Conservation (phyloP, 2,797 vertebrate species). For the Octomys mimax region DNA sequence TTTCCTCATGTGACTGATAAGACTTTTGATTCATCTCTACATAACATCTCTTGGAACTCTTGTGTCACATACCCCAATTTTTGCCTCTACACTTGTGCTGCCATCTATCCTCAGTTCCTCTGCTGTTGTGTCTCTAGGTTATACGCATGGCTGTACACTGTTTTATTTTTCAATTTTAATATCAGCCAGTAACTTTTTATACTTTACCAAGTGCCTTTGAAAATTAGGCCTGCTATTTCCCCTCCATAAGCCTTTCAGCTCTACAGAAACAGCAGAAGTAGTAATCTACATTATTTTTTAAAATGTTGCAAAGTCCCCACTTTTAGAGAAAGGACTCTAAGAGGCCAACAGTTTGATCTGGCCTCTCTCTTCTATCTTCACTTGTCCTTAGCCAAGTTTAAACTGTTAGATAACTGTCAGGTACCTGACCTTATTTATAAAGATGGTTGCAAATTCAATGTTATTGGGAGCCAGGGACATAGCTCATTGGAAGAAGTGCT, state of each 20-base stretch:
- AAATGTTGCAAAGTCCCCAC: background rate
- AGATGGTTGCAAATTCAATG: background rate
- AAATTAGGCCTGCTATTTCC: background rate
- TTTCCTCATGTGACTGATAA: background rate
- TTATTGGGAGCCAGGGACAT: no score
- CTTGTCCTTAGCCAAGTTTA: background rate
- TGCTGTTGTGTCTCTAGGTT: background rate
- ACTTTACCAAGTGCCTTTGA: background rate
- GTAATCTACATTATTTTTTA: background rate
- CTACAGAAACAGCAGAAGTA: background rate
- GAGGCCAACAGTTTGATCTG: background rate
- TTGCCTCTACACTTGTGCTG: background rate
- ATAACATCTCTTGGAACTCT: background rate
- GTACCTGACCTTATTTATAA: background rate
- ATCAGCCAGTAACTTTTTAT: background rate
- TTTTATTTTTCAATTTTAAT: conserved; percentile 31
- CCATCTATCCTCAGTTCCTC: background rate
- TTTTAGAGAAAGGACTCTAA: background rate
- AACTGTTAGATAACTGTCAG: background rate
- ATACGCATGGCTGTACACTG: background rate
- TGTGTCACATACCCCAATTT: background rate
- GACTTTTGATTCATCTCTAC: background rate
- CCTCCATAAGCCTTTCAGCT: background rate
- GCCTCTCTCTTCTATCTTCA: background rate
- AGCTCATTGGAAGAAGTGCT: no score